Evolutionary conservation across 2,797 vertebrate species (phyloP), one percentile per base, ranked within the genome.

Genomic region (Sebastiscus albofasciatus): DNA sequence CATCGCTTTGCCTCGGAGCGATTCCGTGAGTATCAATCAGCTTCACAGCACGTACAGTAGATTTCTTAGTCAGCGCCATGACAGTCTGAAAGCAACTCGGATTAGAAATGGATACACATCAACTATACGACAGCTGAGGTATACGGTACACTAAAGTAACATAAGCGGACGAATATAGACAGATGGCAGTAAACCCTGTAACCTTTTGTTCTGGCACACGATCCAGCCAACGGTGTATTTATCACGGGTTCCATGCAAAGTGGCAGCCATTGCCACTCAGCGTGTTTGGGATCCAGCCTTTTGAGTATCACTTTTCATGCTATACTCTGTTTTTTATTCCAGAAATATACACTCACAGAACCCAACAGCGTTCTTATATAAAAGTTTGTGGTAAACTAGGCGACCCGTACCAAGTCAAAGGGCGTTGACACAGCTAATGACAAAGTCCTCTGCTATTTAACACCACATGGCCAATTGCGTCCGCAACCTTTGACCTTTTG

Each of bases 131-230:
- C 80, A 88, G 85, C 82, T 89, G 85, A 87, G 69, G 34, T 74
- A 29, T 26, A 75, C 6, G 49, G 79, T 46, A 73, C 31, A 61
- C 34, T 64, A 36, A 67, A 86, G 84, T 33, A 83, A 83, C 66
- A 81, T 54, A 75, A 68, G 59, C 72, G 67, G 86, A 89, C 84
- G 77, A 88, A 86, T 71, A 73, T 58, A 67, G 67, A 93, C 85
- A 89, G 85, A 88, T 92, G 88, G 72, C 75, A 58, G 42, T 90
- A 93, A 92, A 88, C 92, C 84, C 79, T 65, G 67, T 87, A 81
- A 90, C 90, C 80, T 90, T 94, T 94, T 92, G 85, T 91, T 83
- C 91, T 69, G 52, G 81, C 56, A 83, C 59, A 1, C 39, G 64
- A 87, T 79, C 82, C 84, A 82, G 27, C 42, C 59, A 65, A 83